A percentile compares a stretch with the other conserved stretches of the same genome.
Conservation (phyloP, 2,797 vertebrate genomes). For the Scomberomorus guttatus region DNA sequence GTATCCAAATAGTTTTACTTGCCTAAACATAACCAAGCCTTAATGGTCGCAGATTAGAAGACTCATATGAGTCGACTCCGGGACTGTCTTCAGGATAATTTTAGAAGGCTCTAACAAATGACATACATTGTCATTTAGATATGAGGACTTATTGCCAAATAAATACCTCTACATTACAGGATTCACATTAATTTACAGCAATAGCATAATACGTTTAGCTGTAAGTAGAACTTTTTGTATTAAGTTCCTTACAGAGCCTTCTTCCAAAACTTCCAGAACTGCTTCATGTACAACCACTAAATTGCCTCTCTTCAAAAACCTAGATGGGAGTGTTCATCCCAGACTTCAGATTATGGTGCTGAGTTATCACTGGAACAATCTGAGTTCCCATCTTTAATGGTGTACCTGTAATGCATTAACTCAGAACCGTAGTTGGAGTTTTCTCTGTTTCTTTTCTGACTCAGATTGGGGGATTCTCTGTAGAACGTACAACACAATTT, state of each 20-base stretch:
- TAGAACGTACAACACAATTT: no score
- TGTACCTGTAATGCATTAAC: no score
- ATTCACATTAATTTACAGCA: background rate
- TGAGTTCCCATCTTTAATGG: no score
- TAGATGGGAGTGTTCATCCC: no score
- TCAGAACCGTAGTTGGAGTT: no score
- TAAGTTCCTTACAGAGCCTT: background rate
- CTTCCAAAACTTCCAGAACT: background rate
- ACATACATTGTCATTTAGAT: no score
- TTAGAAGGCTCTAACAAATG: no score
- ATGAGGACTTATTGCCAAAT: background rate
- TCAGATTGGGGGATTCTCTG: no score
- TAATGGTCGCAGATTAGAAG: background rate
- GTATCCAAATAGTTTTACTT: background rate
- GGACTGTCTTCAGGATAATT: background rate
- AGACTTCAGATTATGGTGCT: no score
- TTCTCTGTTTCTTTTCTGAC: no score
- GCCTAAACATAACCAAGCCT: background rate
- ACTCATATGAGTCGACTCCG: background rate
- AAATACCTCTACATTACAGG: background rate
- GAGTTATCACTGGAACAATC: no score
- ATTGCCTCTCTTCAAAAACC: background rate
- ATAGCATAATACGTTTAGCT: background rate
- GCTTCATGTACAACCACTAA: background rate
- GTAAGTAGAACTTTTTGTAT: no score